Evolutionary conservation across 2,888 invertebrate genomes (phyloP).

Genomic region (Epinotia demarniana): DNA sequence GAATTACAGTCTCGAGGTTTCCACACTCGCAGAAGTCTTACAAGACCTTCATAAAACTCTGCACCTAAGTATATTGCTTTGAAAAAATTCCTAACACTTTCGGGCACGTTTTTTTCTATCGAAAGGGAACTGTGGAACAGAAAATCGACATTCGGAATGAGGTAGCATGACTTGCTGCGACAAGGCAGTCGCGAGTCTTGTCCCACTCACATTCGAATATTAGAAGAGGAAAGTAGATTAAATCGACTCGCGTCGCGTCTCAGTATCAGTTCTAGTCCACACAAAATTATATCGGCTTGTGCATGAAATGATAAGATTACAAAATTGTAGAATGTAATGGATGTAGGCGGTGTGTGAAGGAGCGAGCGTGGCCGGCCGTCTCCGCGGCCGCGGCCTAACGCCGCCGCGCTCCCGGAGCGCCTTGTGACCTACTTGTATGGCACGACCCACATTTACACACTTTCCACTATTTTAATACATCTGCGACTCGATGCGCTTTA

Average conservation of each 20-base stretch:
- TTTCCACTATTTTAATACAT: constrained; percentile 63
- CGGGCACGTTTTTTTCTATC: constrained; percentile 23
- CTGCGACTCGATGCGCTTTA: constrained; percentile 49
- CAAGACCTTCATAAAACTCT: constrained; percentile 67
- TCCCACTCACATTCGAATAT: no score
- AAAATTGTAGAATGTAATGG: neutral
- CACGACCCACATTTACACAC: constrained; percentile 67
- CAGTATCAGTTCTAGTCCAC: no score
- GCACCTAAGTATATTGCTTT: constrained; percentile 60
- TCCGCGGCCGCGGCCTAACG: constrained; percentile 16
- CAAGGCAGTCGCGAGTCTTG: no score
- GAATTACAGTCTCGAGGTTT: constrained; percentile 67
- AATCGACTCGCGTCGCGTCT: no score
- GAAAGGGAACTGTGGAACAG: neutral
- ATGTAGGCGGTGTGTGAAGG: neutral
- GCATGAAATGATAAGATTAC: neutral
- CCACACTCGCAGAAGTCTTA: constrained; percentile 59
- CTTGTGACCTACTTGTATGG: constrained; percentile 71
- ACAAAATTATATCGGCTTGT: neutral
- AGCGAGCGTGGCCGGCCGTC: constrained; percentile 7
- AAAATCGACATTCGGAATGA: neutral
- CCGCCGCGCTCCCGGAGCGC: constrained; percentile 39
- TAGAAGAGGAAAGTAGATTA: no score
- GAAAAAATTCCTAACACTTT: constrained; percentile 45
- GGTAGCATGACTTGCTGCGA: no score